Base-by-base conservation (phyloP, 2,113 vertebrate species). In the Ceyx cyanopectus region DNA sequence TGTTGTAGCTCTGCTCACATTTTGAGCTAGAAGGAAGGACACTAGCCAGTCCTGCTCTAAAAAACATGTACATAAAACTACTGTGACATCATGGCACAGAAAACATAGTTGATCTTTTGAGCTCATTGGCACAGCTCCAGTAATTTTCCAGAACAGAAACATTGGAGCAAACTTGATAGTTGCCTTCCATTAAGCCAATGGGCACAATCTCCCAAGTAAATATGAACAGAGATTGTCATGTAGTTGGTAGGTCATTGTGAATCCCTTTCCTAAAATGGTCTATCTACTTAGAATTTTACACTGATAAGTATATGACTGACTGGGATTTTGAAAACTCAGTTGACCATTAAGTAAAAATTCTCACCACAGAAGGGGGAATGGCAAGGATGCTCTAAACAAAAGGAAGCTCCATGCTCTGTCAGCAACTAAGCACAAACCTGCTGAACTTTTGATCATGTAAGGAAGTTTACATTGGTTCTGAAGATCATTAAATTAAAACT, bases 401-500 rank as follows among this genome's bases (percentile, higher is more conserved):
- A 50, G 27, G 14, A 34, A 79, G 27, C 4, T 43, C 43, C 24
- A 30, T 37, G 7, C 4, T 37, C 29, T 41, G 7, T 3, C 88
- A 84, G 68, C 13, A 73, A 43, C 6, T 45, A 76, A 87, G 70
- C 10, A 53, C 5, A 86, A 85, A 43, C 15, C 19, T 81, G 21
- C 6, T 10, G 9, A 94, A 84, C 24, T 48, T 65, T 61, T 86
- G 48, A 65, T 78, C 45, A 62, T 14, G 2, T 66, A 20, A 65
- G 26, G 9, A 63, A 83, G 30, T 56, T 58, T 54, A 54, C 6
- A 9, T 32, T 78, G 37, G 17, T 86, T 91, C 70, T 63, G 56
- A 69, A 85, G 46, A 41, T 90, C 70, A 79, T 93, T 89, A 81
- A 73, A 87, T 22, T 40, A 24, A 62, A 84, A 62, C 13, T 84